phyloP scores from a whole-genome alignment of 2,888 invertebrate species.

The Watsonalla cultraria region DNA sequence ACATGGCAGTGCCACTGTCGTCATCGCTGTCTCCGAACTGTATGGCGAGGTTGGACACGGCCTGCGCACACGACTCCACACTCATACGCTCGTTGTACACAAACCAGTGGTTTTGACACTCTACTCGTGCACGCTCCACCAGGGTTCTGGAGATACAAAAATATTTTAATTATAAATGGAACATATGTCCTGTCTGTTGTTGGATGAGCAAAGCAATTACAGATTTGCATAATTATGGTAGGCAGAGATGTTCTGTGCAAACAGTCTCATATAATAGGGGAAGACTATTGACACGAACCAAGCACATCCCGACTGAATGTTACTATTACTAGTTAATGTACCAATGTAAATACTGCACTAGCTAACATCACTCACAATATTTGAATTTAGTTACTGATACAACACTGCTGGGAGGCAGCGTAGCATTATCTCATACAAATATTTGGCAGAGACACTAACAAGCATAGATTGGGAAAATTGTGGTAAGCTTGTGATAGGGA shows the following conservation, averaged over 20 bases:
- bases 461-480: neutral
- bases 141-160: slow-evolving; percentile 80
- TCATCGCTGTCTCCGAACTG: slow-evolving; percentile 99
- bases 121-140: slow-evolving; percentile 95
- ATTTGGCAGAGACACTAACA: neutral
- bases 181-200: too few species aligned
- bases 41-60: slow-evolving; percentile 99
- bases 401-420: neutral
- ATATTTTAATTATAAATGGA: too few species aligned
- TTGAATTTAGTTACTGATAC: neutral
- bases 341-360: too few species aligned
- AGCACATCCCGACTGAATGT: too few species aligned
- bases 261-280: too few species aligned
- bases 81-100: slow-evolving; percentile 97
- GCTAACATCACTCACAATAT: neutral
- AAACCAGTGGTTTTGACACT: slow-evolving; percentile 99
- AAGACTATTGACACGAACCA: too few species aligned
- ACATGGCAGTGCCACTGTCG: slow-evolving; percentile 96
- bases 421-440: too few species aligned
- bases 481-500: too few species aligned
- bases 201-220: neutral
- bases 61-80: slow-evolving; percentile 98
- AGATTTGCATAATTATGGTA: neutral
- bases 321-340: too few species aligned
- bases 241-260: neutral